Evolutionary conservation across 2,888 invertebrate species (phyloP).

Genomic region (Sphaerophoria rueppellii): DNA sequence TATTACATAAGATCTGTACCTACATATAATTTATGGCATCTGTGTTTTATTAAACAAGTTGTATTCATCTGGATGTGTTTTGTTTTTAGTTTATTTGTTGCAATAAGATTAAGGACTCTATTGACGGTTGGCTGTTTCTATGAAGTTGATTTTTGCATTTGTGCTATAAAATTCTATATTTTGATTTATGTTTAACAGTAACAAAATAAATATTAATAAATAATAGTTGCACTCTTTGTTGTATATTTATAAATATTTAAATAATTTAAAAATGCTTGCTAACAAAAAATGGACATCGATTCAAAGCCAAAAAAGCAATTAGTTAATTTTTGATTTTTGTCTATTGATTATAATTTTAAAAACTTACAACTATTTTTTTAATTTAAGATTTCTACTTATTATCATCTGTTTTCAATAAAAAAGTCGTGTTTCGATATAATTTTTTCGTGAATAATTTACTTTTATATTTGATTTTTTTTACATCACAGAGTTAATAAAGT

Average conservation of each 20-base stretch:
- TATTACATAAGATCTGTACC: neutral
- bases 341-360: conserved; percentile 15
- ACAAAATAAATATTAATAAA: conserved; percentile 17
- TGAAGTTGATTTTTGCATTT: conserved; percentile 17
- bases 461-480: conserved; percentile 59
- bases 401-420: conserved; percentile 40
- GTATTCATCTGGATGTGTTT: conserved; percentile 43
- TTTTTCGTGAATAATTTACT: conserved; percentile 40
- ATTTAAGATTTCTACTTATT: conserved; percentile 50
- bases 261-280: conserved; percentile 44
- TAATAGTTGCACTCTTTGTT: conserved; percentile 45
- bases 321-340: neutral
- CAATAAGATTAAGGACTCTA: conserved; percentile 12
- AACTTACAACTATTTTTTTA: conserved; percentile 17
- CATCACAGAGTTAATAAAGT: conserved; percentile 63
- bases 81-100: conserved; percentile 10
- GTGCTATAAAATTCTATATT: conserved; percentile 31
- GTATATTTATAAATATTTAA: conserved; percentile 10
- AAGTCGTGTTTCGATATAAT: conserved; percentile 61
- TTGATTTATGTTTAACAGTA: conserved; percentile 16
- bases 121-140: conserved; percentile 34
- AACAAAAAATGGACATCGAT: conserved; percentile 64
- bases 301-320: conserved; percentile 65
- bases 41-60: conserved; percentile 33
- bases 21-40: conserved; percentile 58